Conservation (phyloP, 30 jellyfish, hydroid and myxozoan species). For the Rhopilema esculentum region DNA sequence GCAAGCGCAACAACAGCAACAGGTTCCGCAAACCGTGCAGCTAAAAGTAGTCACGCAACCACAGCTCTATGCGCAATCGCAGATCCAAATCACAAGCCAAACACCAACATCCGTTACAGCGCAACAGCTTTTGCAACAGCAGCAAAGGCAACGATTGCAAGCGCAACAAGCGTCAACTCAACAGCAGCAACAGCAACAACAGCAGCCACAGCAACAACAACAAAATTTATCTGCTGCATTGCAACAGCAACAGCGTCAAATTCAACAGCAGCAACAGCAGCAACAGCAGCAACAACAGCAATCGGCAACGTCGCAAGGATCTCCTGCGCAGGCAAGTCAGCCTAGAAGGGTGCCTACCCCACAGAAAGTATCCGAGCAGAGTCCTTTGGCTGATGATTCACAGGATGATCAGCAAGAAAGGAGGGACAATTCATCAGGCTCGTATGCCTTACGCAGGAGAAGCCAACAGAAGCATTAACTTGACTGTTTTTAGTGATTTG, state of each 20-base stretch:
- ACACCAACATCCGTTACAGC: conserved; percentile 54
- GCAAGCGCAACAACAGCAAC: conserved; percentile 70
- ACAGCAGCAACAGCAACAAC: conserved; percentile 65
- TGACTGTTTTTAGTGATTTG: too few species aligned
- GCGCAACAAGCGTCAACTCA: conserved; percentile 61
- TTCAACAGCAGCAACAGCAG: conserved; percentile 57
- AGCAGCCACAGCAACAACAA: conserved; percentile 60
- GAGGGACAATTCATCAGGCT: conserved; percentile 28
- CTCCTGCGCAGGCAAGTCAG: conserved; percentile 32
- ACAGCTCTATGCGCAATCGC: conserved; percentile 61
- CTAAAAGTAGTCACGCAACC: conserved; percentile 58
- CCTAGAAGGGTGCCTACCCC: conserved; percentile 61
- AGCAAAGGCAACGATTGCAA: conserved; percentile 67
- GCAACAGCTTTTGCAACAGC: conserved; percentile 65
- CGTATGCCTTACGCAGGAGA: conserved; percentile 64
- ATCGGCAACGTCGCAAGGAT: conserved; percentile 11
- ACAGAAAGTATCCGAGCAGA: conserved; percentile 44
- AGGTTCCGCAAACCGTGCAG: conserved; percentile 61
- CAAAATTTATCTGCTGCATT: conserved; percentile 30
- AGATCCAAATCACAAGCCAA: conserved; percentile 54
- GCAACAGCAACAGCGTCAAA: conserved; percentile 54
- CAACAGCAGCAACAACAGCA: conserved; percentile 68
- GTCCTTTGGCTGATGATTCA: conserved; percentile 14
- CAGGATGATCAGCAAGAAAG: conserved; percentile 63
- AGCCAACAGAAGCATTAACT: conserved; percentile 48